Evolutionary conservation across 2,888 invertebrate genomes (phyloP), one percentile per base, ranked within the genome.

Genomic region (Caenorhabditis afra): DNA sequence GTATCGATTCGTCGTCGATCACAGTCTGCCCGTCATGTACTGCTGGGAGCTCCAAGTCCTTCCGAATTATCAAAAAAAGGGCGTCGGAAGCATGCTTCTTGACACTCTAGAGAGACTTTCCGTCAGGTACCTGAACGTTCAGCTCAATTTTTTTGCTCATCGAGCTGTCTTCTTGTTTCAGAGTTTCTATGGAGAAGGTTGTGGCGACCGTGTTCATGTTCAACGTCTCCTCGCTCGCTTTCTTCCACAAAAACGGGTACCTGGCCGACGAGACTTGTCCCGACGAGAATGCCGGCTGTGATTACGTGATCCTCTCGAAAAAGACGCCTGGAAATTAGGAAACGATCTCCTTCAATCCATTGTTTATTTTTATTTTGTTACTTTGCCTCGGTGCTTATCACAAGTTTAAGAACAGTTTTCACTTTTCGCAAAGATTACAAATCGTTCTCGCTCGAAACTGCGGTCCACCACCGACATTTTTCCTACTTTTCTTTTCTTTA

Each of bases 41-140:
- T 95, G 95, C 91, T 96, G 96, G 92, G 96, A 96, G 91, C 93
- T 96, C 81, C 96, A 96, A 91, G 92, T 96, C 85, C 94, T 94
- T 89, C 91, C 93, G 61, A 92, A 91, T 11, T 93, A 93, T 37
- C 93, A 94, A 81, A 92, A 95, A 77, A 94, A 94, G 91, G 95
- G 95, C 11, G 92, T 96, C 50, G 96, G 96, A 4, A 94, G 94
- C 90, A 94, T 94, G 89, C 93, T 96, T 91, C 93, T 96, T 92
- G 93, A 93, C 87, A 93, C 94, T 82, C 91, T 96, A 81, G 95
- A 95, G 91, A 91, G 93, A 62, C 92, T 96, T 73, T 95, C 94
- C 53, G 87, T 80, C 44, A 87, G 82, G 87, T 87, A 64, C 18
- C 79, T 62, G 12, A 14, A 23, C 14, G 10, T 45, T 45, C 3